These are phyloP conservation scores for Cladopsammia gracilis DNA, from an alignment of 64 coral and sea anemone species.

Conservation along the genomic window DNA sequence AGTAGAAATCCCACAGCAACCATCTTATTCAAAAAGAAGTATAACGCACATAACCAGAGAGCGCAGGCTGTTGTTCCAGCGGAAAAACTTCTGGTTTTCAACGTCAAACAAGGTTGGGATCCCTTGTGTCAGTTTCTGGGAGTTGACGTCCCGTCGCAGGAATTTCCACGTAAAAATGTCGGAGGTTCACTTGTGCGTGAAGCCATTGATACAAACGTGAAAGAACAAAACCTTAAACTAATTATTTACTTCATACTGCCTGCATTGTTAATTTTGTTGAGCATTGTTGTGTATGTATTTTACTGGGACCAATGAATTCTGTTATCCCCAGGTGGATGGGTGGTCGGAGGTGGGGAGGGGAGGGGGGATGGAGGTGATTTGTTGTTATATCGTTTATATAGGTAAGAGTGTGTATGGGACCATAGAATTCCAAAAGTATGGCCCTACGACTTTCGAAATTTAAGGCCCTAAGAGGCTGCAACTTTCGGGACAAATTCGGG, in stretches of 20 bases:
- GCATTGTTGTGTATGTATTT: not conserved
- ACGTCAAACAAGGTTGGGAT: constrained; percentile 37
- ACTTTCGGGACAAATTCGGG: too few relatives aligned
- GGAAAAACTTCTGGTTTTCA: constrained; percentile 29
- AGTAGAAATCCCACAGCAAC: constrained; percentile 5
- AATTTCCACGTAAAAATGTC: constrained; percentile 7
- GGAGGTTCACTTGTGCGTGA: not conserved
- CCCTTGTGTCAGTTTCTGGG: constrained; percentile 41
- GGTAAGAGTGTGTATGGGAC: too few relatives aligned
- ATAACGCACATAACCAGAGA: constrained; percentile 45
- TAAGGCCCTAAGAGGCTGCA: too few relatives aligned
- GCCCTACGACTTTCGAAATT: too few relatives aligned
- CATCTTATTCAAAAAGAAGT: constrained; percentile 7
- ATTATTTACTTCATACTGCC: not conserved
- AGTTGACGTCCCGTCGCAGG: not conserved
- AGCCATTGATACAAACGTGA: not conserved
- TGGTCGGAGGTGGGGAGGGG: too few relatives aligned
- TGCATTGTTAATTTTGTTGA: not conserved
- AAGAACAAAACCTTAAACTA: not conserved
- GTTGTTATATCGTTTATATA: too few relatives aligned
- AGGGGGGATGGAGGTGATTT: too few relatives aligned
- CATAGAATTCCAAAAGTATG: too few relatives aligned
- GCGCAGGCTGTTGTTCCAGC: constrained; percentile 9
- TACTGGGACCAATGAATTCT: not conserved
- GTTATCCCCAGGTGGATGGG: too few relatives aligned